Percentiles rank a stretch among this genome's conserved stretches.
Conservation (phyloP, 2,888 invertebrate species). For the Branchipolynoe longqiensis region DNA sequence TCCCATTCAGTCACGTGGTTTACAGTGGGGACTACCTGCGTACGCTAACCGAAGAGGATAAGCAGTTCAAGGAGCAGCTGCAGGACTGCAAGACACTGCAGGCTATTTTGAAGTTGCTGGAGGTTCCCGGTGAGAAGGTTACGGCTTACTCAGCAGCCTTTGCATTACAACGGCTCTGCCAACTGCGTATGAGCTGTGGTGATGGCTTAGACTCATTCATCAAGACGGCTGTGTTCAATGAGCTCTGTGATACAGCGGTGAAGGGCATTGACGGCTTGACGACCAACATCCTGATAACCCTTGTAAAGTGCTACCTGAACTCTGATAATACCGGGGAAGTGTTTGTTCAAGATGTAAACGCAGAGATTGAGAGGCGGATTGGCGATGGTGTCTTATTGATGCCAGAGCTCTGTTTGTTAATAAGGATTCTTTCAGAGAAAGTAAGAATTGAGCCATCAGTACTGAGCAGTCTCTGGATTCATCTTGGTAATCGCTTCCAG, state of each 20-base stretch:
- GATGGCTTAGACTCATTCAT: constrained; percentile 80
- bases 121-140: constrained; percentile 83
- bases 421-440: constrained; percentile 84
- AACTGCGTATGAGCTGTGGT: constrained; percentile 74
- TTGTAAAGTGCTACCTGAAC: constrained; percentile 70
- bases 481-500: constrained; percentile 84
- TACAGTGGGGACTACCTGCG: constrained; percentile 66
- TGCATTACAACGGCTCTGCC: constrained; percentile 71
- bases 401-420: constrained; percentile 85
- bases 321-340: constrained; percentile 65
- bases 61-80: constrained; percentile 67
- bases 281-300: constrained; percentile 67
- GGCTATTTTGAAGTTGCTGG: constrained; percentile 81
- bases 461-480: constrained; percentile 87
- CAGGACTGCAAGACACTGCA: constrained; percentile 69
- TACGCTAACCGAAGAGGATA: constrained; percentile 69
- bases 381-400: constrained; percentile 85
- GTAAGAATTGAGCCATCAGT: constrained; percentile 83
- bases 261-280: constrained; percentile 67
- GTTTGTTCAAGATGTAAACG: constrained; percentile 83
- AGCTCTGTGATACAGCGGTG: constrained; percentile 83
- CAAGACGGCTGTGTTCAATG: constrained; percentile 82
- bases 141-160: constrained; percentile 76
- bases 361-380: constrained; percentile 85
- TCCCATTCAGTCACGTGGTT: constrained; percentile 66